A percentile compares a stretch with the other conserved stretches of the same genome.
These are phyloP conservation scores for Perca schrenkii DNA, from an alignment of 2,113 vertebrate species.

Conservation along the genomic window DNA sequence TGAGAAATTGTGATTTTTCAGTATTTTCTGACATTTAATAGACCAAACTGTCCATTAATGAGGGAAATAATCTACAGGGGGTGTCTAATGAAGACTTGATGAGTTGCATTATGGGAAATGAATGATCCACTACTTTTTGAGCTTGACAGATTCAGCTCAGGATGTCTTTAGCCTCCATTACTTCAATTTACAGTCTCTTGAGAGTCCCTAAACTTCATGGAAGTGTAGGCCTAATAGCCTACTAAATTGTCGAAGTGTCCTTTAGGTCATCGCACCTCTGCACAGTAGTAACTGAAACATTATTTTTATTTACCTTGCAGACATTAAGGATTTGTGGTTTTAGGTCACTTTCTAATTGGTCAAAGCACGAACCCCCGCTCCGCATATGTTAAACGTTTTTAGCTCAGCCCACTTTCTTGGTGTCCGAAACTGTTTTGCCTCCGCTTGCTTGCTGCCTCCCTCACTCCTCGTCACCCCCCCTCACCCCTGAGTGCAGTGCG, in stretches of 20 bases:
- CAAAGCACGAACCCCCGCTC: not conserved
- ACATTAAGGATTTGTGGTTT: not conserved
- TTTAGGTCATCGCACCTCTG: not conserved
- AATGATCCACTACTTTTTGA: not conserved
- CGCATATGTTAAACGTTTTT: constrained; percentile 1
- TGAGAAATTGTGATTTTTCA: not conserved
- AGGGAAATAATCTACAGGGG: not conserved
- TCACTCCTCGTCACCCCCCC: constrained; percentile 8
- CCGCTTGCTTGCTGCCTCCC: constrained; percentile 20
- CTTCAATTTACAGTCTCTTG: not conserved
- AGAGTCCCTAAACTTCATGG: not conserved
- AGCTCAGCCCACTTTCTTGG: constrained; percentile 60
- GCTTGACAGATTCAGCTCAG: not conserved
- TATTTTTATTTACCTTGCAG: not conserved
- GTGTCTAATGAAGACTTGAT: not conserved
- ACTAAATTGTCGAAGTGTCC: not conserved
- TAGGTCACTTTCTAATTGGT: constrained; percentile 32
- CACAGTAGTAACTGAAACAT: not conserved
- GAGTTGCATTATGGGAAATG: constrained; percentile 30
- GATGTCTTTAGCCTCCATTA: not conserved
- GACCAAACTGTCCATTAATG: not conserved
- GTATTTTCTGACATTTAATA: not conserved
- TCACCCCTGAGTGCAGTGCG: constrained; percentile 43
- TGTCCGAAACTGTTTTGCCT: constrained; percentile 45
- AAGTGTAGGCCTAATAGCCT: too few relatives aligned